Evolutionary conservation across 2,888 invertebrate genomes (phyloP), one percentile per base, ranked within the genome.

Genomic region (Nyleta sp.): DNA sequence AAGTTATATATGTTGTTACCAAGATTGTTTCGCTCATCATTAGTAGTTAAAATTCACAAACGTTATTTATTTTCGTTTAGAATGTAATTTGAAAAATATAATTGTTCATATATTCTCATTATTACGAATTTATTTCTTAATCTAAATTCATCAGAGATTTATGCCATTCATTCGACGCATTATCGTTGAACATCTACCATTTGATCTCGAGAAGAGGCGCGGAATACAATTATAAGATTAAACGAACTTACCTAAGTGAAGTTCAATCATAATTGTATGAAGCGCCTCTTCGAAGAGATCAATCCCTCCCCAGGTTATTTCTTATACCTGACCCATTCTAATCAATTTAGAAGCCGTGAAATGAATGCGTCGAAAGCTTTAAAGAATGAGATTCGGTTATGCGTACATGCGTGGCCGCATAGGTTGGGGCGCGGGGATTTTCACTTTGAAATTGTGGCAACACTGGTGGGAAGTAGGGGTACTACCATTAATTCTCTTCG

Each of bases 191-290:
- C 38, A 38, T 38, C 57, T 53, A 53, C 53, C 15, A 28, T 38
- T 10, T 53, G 53, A 53, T 53, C 53, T 53, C 53, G 53, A 53
- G 57, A 57, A 57, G 57, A 42, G 57, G 28, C 57, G 42, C 57
- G 57, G 10, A 57, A 57, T 57, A 57, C 42, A 57, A 57, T 57
- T 38, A 13, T 13, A 38, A 13, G 5, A 38, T 38, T 38, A 38
- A 28, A 28, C n/a, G n/a, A n/a, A n/a, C n/a, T n/a, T n/a, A n/a
- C n/a, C n/a, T n/a, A n/a, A n/a, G n/a, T n/a, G n/a, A n/a, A n/a
- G n/a, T n/a, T n/a, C n/a, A n/a, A n/a, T n/a, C n/a, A n/a, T n/a
- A n/a, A n/a, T n/a, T n/a, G 28, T 28, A 28, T 28, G 28, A 7
- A 28, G 28, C 28, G 28, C 28, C 28, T 28, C 28, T 38, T 38